phyloP scores from a whole-genome alignment of 1,140 invertebrate species.

The Pentalonia nigronervosa region DNA sequence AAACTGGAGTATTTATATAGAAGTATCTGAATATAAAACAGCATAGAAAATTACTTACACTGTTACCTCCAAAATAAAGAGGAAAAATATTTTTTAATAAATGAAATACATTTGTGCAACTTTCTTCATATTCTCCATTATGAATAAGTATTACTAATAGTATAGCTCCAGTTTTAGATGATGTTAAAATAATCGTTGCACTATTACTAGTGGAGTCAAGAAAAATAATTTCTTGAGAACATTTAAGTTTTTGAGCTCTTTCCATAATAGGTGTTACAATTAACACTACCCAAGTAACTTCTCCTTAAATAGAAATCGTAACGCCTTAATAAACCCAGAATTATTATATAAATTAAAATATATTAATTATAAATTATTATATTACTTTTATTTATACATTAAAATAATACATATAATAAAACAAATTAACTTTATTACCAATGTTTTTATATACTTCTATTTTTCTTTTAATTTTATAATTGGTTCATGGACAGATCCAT shows the following conservation, averaged over 20 bases:
- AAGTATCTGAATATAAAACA: not conserved
- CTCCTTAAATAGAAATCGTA: constrained; percentile 3
- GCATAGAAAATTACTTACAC: not conserved
- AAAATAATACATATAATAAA: too few species aligned
- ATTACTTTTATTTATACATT: not conserved
- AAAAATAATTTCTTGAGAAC: constrained; percentile 6
- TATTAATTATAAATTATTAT: not conserved
- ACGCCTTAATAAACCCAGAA: not conserved
- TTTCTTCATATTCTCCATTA: constrained; percentile 6
- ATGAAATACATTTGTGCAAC: constrained; percentile 21
- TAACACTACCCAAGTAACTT: not conserved
- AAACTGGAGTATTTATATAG: not conserved
- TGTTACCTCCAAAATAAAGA: constrained; percentile 13
- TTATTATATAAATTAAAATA: not conserved
- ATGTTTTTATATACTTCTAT: not conserved
- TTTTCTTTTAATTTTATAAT: constrained; percentile 10
- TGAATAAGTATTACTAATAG: constrained; percentile 6
- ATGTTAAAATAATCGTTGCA: not conserved
- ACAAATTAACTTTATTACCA: not conserved
- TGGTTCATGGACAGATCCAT: constrained; percentile 26
- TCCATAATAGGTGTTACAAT: constrained; percentile 27
- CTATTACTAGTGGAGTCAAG: not conserved
- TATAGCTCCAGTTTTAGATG: constrained; percentile 17
- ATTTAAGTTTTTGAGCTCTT: not conserved
- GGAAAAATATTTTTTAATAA: constrained; percentile 37